A percentile compares a stretch with the other conserved stretches of the same genome.
These are phyloP conservation scores for Thyatira batis DNA, from an alignment of 2,888 invertebrate genomes.

Conservation along the genomic window DNA sequence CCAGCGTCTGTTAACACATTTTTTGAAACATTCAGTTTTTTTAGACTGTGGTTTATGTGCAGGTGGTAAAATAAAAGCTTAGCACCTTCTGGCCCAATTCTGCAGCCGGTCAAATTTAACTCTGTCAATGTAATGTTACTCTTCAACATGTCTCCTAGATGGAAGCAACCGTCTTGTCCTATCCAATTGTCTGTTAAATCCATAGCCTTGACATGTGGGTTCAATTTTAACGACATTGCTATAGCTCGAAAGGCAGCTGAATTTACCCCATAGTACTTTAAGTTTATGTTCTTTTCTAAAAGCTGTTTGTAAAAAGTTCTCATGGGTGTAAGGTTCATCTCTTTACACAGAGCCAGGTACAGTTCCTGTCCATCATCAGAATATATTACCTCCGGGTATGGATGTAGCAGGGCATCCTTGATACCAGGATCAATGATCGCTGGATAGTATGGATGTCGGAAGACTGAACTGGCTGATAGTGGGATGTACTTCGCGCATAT, in stretches of 20 bases:
- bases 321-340: constrained; percentile 56
- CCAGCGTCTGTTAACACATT: constrained; percentile 55
- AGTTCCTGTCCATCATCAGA: constrained; percentile 61
- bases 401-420: constrained; percentile 43
- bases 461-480: constrained; percentile 55
- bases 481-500: constrained; percentile 56
- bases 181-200: constrained; percentile 63
- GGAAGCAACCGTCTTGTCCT: constrained; percentile 57
- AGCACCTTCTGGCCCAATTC: constrained; percentile 52
- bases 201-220: constrained; percentile 48
- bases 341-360: constrained; percentile 56
- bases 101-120: constrained; percentile 61
- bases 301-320: constrained; percentile 48
- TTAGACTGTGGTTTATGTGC: constrained; percentile 38
- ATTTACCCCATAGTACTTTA: constrained; percentile 61
- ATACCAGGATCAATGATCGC: constrained; percentile 65
- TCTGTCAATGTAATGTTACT: constrained; percentile 46
- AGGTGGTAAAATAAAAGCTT: constrained; percentile 39
- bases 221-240: constrained; percentile 58
- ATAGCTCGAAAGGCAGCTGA: constrained; percentile 44
- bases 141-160: constrained; percentile 59
- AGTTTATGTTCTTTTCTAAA: constrained; percentile 47
- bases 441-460: constrained; percentile 65
- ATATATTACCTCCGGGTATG: constrained; percentile 39
- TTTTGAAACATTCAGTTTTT: constrained; percentile 44